Evolutionary conservation across 2,797 vertebrate species (phyloP).

Genomic region (Microchirus variegatus): DNA sequence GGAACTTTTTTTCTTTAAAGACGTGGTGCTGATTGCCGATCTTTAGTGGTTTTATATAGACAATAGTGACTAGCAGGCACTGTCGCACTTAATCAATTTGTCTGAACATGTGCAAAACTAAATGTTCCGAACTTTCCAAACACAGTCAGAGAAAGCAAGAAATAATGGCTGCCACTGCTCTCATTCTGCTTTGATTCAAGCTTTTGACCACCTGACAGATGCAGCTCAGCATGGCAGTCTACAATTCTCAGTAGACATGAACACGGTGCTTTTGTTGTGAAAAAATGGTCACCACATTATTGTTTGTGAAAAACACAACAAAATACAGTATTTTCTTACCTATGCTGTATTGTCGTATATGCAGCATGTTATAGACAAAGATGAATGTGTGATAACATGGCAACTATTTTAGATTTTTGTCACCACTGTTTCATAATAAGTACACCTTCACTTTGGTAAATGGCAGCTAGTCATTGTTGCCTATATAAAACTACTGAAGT

Average conservation of each 20-base stretch:
- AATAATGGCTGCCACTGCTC: too few species aligned
- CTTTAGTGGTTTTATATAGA: conserved; percentile 32
- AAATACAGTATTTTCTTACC: conserved; percentile 40
- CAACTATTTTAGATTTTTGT: conserved; percentile 20
- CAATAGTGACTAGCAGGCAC: conserved; percentile 12
- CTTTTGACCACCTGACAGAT: neutral
- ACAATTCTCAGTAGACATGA: neutral
- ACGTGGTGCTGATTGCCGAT: conserved; percentile 12
- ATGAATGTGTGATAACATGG: conserved; percentile 33
- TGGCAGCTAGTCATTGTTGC: conserved; percentile 7
- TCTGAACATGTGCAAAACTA: conserved; percentile 10
- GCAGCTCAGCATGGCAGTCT: neutral
- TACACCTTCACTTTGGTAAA: conserved; percentile 14
- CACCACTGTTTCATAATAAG: conserved; percentile 33
- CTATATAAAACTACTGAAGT: conserved; percentile 11
- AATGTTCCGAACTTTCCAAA: conserved; percentile 1
- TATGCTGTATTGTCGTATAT: conserved; percentile 40
- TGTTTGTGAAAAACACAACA: neutral
- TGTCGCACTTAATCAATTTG: neutral
- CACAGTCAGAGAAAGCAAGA: too few species aligned
- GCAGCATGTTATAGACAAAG: conserved; percentile 20
- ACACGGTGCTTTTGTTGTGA: conserved; percentile 15
- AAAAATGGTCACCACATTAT: conserved; percentile 8
- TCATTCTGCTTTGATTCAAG: conserved; percentile 14
- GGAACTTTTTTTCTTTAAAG: conserved; percentile 16